Evolutionary conservation across 2,888 invertebrate genomes (phyloP).

Genomic region (Pristionchus entomophagus): DNA sequence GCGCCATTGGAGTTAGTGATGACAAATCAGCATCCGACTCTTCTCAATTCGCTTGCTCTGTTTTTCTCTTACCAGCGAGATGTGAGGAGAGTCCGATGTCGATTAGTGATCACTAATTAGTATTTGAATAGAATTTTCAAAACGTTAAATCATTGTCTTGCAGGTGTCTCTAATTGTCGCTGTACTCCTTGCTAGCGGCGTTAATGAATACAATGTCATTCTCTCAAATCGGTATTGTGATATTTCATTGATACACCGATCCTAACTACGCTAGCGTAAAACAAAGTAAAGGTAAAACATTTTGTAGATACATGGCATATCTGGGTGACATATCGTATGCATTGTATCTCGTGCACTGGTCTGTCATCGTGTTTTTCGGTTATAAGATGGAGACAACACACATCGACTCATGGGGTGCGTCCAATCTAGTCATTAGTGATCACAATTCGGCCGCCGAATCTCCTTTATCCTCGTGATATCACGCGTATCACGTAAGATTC

Average conservation of each 20-base stretch:
- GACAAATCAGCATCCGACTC: no score
- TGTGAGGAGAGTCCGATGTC: no score
- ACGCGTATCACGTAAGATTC: no score
- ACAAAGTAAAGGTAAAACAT: no score
- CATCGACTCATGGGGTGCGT: background rate
- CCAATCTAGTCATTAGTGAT: no score
- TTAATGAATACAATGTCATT: background rate
- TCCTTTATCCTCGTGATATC: no score
- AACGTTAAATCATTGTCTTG: background rate
- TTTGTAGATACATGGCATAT: background rate
- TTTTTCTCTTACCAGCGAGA: no score
- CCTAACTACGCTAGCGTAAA: no score
- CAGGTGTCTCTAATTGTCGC: background rate
- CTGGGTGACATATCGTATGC: conserved; percentile 29
- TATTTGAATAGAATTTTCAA: background rate
- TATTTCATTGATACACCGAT: background rate
- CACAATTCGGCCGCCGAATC: no score
- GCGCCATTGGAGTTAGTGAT: background rate
- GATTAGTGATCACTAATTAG: no score
- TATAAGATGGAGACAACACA: background rate
- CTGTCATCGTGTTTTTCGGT: conserved; percentile 9
- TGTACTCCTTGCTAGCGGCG: background rate
- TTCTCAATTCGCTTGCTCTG: no score
- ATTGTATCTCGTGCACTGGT: conserved; percentile 35
- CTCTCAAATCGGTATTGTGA: background rate